These are phyloP conservation scores for Cordilura impudica DNA, from an alignment of 2,888 invertebrate species.

Conservation along the genomic window DNA sequence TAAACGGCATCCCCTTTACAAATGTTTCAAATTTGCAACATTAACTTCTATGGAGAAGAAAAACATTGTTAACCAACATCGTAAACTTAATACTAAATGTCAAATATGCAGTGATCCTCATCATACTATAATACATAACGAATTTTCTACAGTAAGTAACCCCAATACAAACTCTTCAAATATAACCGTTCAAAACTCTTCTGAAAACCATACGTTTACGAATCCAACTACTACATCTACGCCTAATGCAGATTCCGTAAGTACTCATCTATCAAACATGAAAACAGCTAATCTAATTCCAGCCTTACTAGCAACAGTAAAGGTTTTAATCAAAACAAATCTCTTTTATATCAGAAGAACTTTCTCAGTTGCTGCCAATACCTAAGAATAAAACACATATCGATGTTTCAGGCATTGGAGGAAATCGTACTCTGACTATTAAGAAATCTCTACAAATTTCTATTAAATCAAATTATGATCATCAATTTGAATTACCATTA, in stretches of 20 bases:
- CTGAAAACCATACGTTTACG: too few species aligned
- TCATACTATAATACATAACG: constrained; percentile 11
- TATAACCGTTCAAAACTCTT: not conserved
- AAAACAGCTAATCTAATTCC: not conserved
- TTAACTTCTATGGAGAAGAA: constrained; percentile 34
- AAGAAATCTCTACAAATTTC: constrained; percentile 9
- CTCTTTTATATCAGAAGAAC: constrained; percentile 28
- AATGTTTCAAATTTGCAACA: constrained; percentile 46
- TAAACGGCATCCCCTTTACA: constrained; percentile 41
- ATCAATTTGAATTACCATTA: not conserved
- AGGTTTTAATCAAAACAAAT: constrained; percentile 5
- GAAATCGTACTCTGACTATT: not conserved
- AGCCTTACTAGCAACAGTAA: constrained; percentile 25
- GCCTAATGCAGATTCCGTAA: too few species aligned
- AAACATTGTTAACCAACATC: too few species aligned
- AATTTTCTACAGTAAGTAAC: not conserved
- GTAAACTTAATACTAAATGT: constrained; percentile 19
- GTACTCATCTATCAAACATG: too few species aligned
- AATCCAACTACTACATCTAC: too few species aligned
- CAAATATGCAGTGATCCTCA: constrained; percentile 21
- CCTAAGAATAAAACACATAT: constrained; percentile 2
- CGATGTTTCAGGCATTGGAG: constrained; percentile 31
- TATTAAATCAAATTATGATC: not conserved
- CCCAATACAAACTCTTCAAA: not conserved
- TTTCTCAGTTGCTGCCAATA: constrained; percentile 9